Evolutionary conservation across 2,888 invertebrate genomes (phyloP).

Genomic region (Drosophila ezoana): DNA sequence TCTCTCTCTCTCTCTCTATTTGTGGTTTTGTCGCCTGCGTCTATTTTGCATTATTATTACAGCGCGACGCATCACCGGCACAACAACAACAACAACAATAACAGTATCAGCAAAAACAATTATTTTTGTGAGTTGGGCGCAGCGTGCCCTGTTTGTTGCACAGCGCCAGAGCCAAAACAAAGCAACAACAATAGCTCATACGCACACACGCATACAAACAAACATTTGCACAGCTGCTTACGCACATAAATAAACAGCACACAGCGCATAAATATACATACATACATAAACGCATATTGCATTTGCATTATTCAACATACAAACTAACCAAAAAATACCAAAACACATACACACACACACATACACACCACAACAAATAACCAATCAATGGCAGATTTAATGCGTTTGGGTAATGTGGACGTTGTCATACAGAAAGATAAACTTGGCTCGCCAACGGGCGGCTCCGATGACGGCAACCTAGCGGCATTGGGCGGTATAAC

Average conservation of each 20-base stretch:
- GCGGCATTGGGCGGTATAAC: conserved; percentile 79
- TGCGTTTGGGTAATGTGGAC: conserved; percentile 88
- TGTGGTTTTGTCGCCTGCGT: conserved; percentile 35
- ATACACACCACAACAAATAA: conserved; percentile 26
- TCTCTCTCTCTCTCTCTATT: conserved; percentile 29
- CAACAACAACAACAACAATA: conserved; percentile 33
- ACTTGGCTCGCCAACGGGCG: conserved; percentile 93
- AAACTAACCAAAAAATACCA: conserved; percentile 58
- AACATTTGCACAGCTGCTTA: conserved; percentile 56
- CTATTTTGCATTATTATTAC: conserved; percentile 62
- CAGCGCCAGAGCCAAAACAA: conserved; percentile 29
- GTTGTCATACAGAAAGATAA: conserved; percentile 90
- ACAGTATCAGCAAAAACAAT: conserved; percentile 28
- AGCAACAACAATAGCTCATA: conserved; percentile 35
- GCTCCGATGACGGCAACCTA: conserved; percentile 92
- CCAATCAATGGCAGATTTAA: conserved; percentile 88
- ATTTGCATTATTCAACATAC: conserved; percentile 40
- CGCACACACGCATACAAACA: conserved; percentile 13
- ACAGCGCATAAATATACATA: conserved; percentile 17
- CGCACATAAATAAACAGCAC: conserved; percentile 36
- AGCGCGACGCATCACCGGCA: conserved; percentile 57
- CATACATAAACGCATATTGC: conserved; percentile 14
- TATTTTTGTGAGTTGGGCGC: conserved; percentile 57
- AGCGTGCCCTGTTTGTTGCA: conserved; percentile 52
- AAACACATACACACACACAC: conserved; percentile 31